Percentiles rank a stretch among this genome's conserved stretches.
Conservation (phyloP, 2,888 invertebrate species). For the Allolobophora icterica region DNA sequence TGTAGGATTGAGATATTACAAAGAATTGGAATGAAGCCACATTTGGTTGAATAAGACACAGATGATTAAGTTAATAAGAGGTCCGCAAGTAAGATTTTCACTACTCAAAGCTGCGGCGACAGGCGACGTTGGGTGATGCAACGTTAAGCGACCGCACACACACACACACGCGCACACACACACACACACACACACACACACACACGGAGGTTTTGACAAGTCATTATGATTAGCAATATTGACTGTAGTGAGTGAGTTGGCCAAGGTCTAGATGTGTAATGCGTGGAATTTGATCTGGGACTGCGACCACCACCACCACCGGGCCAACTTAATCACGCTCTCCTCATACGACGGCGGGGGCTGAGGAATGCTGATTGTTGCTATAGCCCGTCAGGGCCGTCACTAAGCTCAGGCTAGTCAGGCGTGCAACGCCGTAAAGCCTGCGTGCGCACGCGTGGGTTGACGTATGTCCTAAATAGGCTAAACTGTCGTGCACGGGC, state of each 20-base stretch:
- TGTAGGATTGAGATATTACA: background rate
- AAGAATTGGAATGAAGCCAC: background rate
- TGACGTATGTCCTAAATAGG: background rate
- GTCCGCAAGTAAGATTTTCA: background rate
- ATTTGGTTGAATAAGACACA: background rate
- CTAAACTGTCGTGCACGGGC: background rate
- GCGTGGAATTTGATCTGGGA: constrained; percentile 1
- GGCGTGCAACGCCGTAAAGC: background rate
- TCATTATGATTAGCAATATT: background rate
- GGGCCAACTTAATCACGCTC: background rate
- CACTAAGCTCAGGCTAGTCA: background rate
- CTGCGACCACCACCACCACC: background rate
- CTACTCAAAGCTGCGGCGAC: background rate
- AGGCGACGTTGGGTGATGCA: background rate
- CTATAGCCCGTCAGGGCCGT: too few species aligned
- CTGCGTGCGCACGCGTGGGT: background rate
- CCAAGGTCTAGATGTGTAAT: background rate
- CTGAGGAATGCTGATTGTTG: background rate
- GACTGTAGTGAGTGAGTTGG: background rate
- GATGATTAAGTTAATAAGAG: background rate
- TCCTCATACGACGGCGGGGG: background rate
- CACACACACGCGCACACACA: background rate
- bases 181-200: background rate
- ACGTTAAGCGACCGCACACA: background rate
- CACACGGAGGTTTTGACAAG: background rate